Evolutionary conservation across 2,113 vertebrate species (phyloP), one percentile per base, ranked within the genome.

Genomic region (Rhizomys pruinosus): DNA sequence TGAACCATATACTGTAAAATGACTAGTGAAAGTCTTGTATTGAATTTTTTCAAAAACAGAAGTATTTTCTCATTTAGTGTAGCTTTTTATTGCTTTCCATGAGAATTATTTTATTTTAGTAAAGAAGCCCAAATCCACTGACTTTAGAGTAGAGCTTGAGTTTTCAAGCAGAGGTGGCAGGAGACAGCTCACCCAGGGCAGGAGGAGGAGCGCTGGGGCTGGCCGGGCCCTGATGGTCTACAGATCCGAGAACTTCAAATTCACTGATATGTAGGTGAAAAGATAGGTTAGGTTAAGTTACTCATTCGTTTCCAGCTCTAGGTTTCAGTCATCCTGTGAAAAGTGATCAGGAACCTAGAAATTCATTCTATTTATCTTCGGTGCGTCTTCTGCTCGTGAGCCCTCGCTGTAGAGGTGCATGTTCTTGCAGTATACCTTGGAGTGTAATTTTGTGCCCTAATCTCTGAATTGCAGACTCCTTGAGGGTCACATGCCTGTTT

Each of bases 31-130:
- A 93, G 39, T 69, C 66, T 93, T 64, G 2, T 57, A 39, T 68
- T 94, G 61, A 89, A 76, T 80, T 92, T 87, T 92, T 66, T 39
- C 12, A 72, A 69, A 59, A 71, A 52, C 59, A 69, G n/a, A 84
- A 79, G 3, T 47, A 17, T 66, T 84, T 94, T 73, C 64, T 90
- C 44, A 57, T 84, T 84, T 66, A 12, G 80, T 89, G 87, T 95
- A 93, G 39, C 44, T 73, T 89, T 90, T 71, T 44, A 86, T 89
- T 94, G 29, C 37, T 85, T 94, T 90, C 19, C 19, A n/a, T 85
- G 47, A 52, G 72, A 84, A 63, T 68, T 73, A 59, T 69, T 82
- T n/a, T 71, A 78, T 84, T 91, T 93, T 69, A 91, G 55, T 37
- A 90, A 87, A 89, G 5, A 94, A 89, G 22, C 29, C 71, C 17